phyloP scores from a whole-genome alignment of 2,113 vertebrate species.

The Xenus cinereus region DNA sequence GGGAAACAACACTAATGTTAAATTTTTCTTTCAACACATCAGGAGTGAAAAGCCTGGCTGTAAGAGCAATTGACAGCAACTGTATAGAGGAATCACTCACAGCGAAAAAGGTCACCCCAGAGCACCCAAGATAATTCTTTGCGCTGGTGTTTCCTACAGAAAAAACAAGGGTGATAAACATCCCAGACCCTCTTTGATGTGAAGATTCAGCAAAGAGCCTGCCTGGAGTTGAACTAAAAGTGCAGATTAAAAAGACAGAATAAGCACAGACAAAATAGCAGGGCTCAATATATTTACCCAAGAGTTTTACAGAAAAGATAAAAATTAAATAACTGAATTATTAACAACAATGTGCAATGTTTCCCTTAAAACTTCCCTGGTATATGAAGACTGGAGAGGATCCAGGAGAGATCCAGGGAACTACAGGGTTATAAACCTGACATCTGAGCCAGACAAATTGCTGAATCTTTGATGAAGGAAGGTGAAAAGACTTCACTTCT shows the following conservation, averaged over 20 bases:
- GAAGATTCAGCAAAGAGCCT: neutral
- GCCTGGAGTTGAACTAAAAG: neutral
- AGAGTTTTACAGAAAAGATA: neutral
- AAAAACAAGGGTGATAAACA: neutral
- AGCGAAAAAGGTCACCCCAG: neutral
- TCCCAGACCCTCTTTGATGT: neutral
- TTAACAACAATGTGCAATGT: constrained; percentile 15
- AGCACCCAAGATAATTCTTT: neutral
- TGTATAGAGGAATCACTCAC: neutral
- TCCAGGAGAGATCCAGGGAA: constrained; percentile 26
- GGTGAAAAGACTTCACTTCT: neutral
- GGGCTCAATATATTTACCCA: neutral
- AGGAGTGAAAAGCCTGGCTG: neutral
- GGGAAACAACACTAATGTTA: neutral
- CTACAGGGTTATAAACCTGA: neutral
- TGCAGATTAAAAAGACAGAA: neutral
- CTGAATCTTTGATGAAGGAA: neutral
- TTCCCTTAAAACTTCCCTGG: neutral
- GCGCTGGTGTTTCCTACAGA: neutral
- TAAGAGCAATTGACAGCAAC: neutral
- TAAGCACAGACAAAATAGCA: neutral
- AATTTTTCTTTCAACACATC: neutral
- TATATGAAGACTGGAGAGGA: neutral
- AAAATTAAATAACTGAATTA: constrained; percentile 37
- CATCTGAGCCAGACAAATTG: neutral